Conservation (phyloP, 2,888 invertebrate genomes). For the Scrobipalpa costella region DNA sequence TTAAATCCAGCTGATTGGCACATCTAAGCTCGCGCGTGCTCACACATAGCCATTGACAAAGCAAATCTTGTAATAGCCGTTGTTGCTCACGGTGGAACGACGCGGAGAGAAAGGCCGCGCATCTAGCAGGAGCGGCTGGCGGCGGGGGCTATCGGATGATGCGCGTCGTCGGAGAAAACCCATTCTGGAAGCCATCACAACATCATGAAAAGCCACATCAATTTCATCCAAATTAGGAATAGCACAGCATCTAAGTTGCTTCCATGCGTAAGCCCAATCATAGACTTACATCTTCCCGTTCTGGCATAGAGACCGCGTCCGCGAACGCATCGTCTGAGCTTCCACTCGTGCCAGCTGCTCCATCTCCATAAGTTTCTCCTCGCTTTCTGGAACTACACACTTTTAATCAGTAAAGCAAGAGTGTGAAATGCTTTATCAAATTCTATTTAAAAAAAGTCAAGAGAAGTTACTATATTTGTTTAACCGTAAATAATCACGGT, state of each 20-base stretch:
- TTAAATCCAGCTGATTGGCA: constrained; percentile 61
- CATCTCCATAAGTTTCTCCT: constrained; percentile 82
- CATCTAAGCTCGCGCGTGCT: constrained; percentile 53
- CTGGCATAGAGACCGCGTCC: constrained; percentile 80
- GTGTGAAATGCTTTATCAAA: not conserved
- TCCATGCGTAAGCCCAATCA: not conserved
- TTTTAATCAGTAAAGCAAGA: not conserved
- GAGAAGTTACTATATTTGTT: too few relatives aligned
- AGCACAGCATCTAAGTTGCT: not conserved
- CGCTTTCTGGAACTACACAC: constrained; percentile 73
- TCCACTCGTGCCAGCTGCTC: constrained; percentile 83
- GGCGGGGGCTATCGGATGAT: constrained; percentile 79
- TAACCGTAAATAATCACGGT: too few relatives aligned
- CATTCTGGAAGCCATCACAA: constrained; percentile 57
- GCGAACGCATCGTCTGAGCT: constrained; percentile 81
- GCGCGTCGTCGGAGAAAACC: constrained; percentile 77
- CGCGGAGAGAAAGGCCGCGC: constrained; percentile 79
- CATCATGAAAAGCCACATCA: not conserved
- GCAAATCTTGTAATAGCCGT: constrained; percentile 81
- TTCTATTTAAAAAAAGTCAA: too few relatives aligned
- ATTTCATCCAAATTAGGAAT: not conserved
- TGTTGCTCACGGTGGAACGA: constrained; percentile 80
- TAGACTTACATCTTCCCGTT: constrained; percentile 78
- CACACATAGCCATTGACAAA: constrained; percentile 81
- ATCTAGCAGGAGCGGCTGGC: constrained; percentile 68